Evolutionary conservation across 53 echinoderm and acorn worm species (phyloP).

Genomic region (Apostichopus leukothele): DNA sequence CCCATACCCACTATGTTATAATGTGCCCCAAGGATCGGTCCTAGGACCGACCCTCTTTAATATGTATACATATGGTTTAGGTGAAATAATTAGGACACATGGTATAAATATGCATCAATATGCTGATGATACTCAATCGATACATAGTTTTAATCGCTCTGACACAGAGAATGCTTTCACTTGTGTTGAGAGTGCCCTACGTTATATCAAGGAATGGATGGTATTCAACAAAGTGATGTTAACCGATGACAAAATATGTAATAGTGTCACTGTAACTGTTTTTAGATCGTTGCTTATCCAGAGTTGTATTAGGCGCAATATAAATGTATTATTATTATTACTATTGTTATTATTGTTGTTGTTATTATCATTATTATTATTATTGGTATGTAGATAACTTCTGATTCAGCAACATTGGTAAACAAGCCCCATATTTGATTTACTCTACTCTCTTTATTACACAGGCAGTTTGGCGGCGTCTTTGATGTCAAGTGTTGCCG

Average conservation of each 20-base stretch:
- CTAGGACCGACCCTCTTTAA: not conserved
- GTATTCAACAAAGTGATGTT: not conserved
- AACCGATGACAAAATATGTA: constrained; percentile 6
- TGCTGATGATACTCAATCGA: constrained; percentile 31
- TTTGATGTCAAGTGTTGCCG: not conserved
- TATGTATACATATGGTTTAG: constrained; percentile 26
- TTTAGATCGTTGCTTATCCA: no score
- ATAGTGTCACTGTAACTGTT: no score
- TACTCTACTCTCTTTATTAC: not conserved
- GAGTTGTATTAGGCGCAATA: no score
- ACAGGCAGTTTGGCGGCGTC: not conserved
- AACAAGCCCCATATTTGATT: no score
- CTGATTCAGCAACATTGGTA: no score
- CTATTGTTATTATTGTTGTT: no score
- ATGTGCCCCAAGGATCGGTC: constrained; percentile 11
- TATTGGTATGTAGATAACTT: no score
- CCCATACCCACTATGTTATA: constrained; percentile 2
- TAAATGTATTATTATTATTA: no score
- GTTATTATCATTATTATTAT: no score
- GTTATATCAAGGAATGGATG: constrained; percentile 24
- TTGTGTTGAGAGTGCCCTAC: constrained; percentile 2
- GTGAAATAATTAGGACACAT: constrained; percentile 17
- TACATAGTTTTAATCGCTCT: not conserved
- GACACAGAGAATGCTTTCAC: not conserved
- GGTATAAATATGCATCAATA: constrained; percentile 28